Evolutionary conservation across 2,888 invertebrate genomes (phyloP), one percentile per base, ranked within the genome.

Genomic region (Acrobasis repandana): DNA sequence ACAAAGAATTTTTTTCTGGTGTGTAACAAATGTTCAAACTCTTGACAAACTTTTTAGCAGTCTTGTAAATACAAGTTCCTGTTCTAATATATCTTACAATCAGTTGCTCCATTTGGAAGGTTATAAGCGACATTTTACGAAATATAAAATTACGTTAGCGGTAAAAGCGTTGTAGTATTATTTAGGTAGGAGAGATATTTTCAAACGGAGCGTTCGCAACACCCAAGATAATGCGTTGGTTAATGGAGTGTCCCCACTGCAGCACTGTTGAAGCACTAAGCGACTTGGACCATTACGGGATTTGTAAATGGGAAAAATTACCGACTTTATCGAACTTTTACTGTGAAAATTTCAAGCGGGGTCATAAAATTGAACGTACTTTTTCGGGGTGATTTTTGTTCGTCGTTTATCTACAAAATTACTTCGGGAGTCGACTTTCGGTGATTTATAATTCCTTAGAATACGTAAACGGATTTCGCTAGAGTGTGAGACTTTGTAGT

Each of bases 241-340:
- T 86, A 86, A 86, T 86, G 86, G 85, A 83, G 81, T 81, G 82
- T 80, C 76, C 77, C 73, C 70, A 69, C 68, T 76, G 79, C 78
- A 75, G 76, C 70, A 61, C 64, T 68, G 72, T 63, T 70, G 69
- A 68, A 64, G 66, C 66, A 60, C 52, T 46, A 75, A 83, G 77
- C 74, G 78, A 78, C 75, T 80, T 75, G 67, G 67, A 71, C 78
- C 76, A 76, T 82, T 78, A 80, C 73, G 65, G 71, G 73, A 76
- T 79, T 80, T 77, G 74, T 76, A 76, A 73, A 74, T 65, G 69
- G 60, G 63, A 63, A 65, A 74, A 75, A 77, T 63, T 64, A 65
- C 58, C n/a, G 50, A 61, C 43, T 61, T 59, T 60, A 56, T 49
- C 47, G 34, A n/a, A 60, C 60, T 61, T 48, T 63, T 52, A 46